A percentile compares a stretch with the other conserved stretches of the same genome.
Evolutionary conservation across 2,113 vertebrate species (phyloP).

Genomic region (Vidua chalybeata): DNA sequence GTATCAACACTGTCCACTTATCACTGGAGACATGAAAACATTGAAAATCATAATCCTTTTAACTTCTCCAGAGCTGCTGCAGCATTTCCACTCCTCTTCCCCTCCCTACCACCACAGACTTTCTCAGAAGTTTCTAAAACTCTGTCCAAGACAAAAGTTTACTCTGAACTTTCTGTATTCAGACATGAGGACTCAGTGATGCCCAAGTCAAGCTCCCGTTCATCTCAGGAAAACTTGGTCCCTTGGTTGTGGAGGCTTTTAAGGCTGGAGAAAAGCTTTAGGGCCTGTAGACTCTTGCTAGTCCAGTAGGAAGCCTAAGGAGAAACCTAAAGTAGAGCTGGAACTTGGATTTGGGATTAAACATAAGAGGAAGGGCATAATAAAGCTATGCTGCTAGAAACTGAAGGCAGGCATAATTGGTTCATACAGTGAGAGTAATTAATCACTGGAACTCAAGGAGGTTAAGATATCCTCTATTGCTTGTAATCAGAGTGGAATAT

Average conservation of each 20-base stretch:
- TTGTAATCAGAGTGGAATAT: not conserved
- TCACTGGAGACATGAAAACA: not conserved
- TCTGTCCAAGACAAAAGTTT: not conserved
- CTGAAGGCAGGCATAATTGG: not conserved
- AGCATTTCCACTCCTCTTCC: not conserved
- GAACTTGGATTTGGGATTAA: not conserved
- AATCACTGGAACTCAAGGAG: not conserved
- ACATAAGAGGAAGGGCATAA: not conserved
- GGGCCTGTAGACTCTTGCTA: not conserved
- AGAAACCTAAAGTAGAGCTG: not conserved
- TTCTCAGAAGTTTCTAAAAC: not conserved
- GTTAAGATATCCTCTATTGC: not conserved
- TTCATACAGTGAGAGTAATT: not conserved
- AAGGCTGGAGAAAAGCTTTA: not conserved
- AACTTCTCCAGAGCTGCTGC: not conserved
- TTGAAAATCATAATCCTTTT: not conserved
- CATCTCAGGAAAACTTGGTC: not conserved
- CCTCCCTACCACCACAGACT: not conserved
- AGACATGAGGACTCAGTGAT: not conserved
- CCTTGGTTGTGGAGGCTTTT: not conserved
- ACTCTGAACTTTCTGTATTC: not conserved
- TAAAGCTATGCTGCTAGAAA: not conserved
- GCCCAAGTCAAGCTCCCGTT: not conserved
- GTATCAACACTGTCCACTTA: not conserved
- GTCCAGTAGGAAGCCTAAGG: not conserved